Evolutionary conservation across 2,888 invertebrate species (phyloP).

Genomic region (Melolontha melolontha): DNA sequence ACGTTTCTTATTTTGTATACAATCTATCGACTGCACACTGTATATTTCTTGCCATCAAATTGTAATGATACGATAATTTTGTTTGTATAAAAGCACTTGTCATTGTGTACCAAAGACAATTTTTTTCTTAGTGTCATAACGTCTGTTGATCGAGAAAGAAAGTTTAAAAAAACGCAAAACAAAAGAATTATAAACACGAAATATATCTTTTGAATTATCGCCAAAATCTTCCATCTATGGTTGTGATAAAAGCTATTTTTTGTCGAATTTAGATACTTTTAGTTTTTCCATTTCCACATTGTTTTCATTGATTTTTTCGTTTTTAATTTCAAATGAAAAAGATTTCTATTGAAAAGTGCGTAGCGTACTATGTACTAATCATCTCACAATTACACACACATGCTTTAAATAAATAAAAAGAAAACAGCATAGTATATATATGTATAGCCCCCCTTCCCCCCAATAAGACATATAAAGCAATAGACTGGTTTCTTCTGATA

Average conservation of each 20-base stretch:
- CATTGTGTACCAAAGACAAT: slow-evolving; percentile 64
- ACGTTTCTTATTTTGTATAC: too few relatives aligned
- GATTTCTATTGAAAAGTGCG: too few relatives aligned
- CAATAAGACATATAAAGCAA: too few relatives aligned
- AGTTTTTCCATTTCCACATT: slow-evolving; percentile 52
- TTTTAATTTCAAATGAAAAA: too few relatives aligned
- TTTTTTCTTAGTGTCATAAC: slow-evolving; percentile 59
- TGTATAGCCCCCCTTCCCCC: too few relatives aligned
- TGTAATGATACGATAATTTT: slow-evolving; percentile 34
- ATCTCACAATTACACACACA: too few relatives aligned
- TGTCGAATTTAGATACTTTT: slow-evolving; percentile 54
- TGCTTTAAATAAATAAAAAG: too few relatives aligned
- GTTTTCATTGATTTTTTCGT: slow-evolving; percentile 31
- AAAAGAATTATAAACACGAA: slow-evolving; percentile 40
- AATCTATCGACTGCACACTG: slow-evolving; percentile 44
- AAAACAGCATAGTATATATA: too few relatives aligned
- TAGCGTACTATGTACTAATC: too few relatives aligned
- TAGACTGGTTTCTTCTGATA: too few relatives aligned
- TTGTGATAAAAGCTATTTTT: slow-evolving; percentile 62
- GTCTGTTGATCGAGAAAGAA: not conserved
- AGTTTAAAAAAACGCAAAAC: not conserved
- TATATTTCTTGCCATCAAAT: slow-evolving; percentile 54
- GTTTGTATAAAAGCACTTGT: slow-evolving; percentile 54
- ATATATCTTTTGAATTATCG: slow-evolving; percentile 54
- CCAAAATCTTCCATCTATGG: slow-evolving; percentile 66